Evolutionary conservation across 2,113 vertebrate genomes (phyloP), one percentile per base, ranked within the genome.

Genomic region (Calyptomena viridis): DNA sequence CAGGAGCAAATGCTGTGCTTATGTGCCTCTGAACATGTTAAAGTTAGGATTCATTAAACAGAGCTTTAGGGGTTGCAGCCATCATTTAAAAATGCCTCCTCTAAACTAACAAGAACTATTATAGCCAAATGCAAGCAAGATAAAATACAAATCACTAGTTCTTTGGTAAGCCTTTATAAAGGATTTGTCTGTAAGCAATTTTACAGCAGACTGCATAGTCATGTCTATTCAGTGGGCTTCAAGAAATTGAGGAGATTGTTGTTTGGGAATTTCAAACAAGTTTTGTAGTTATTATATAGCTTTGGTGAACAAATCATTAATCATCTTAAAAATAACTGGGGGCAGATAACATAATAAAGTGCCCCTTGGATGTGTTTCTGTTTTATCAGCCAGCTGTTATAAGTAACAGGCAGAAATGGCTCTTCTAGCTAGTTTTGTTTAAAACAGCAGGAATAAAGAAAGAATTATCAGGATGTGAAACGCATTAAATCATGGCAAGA

Each of bases 371-470:
- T 62, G 23, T 59, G 50, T 92, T 93, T 95, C 75, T 90, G 30
- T 81, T 86, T 92, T 72, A 93, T 95, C 68, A 92, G 88, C 60
- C n/a, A 93, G 60, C 40, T 86, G 78, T 93, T 92, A 56, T 22
- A 72, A 92, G 72, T 80, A 69, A 95, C 91, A 93, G 72, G 42
- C 79, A 94, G 78, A 84, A 93, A 84, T 66, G 40, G n/a, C 78
- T 31, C 83, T 97, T 77, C 69, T 53, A 73, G 91, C 60, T 75
- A 68, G 90, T 93, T 94, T 87, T 92, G 72, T 95, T 94, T 90
- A 88, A 95, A 92, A 66, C 52, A 67, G 71, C 78, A 86, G 47
- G 76, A 84, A 74, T n/a, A 60, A 83, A 90, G 76, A 81, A 84
- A 69, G 85, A 88, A 80, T 91, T 90, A 94, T 85, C 87, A 81